These are phyloP conservation scores for Dromius quadrimaculatus DNA, from an alignment of 2,888 invertebrate species.

Conservation along the genomic window DNA sequence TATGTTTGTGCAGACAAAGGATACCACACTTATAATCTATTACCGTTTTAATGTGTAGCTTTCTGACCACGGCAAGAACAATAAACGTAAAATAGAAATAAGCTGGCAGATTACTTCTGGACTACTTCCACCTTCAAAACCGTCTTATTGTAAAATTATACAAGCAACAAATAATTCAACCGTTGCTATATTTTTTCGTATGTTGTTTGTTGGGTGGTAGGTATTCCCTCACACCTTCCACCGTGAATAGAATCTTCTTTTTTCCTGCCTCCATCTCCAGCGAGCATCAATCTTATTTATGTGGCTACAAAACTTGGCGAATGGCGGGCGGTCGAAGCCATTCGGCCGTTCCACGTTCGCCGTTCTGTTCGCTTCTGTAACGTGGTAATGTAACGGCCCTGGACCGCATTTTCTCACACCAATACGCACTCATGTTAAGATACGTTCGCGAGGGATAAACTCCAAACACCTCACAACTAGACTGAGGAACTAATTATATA, in stretches of 20 bases:
- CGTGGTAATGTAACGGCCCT: conserved; percentile 70
- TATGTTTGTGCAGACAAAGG: too few relatives aligned
- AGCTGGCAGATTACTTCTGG: too few relatives aligned
- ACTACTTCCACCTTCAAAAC: too few relatives aligned
- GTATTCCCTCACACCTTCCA: conserved; percentile 24
- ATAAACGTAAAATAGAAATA: too few relatives aligned
- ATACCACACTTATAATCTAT: too few relatives aligned
- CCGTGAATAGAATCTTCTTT: conserved; percentile 55
- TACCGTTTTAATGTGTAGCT: too few relatives aligned
- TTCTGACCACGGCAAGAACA: too few relatives aligned
- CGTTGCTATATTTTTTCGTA: too few relatives aligned
- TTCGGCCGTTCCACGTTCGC: conserved; percentile 53
- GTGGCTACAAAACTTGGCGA: conserved; percentile 66
- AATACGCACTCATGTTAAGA: conserved; percentile 55
- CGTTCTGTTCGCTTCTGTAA: conserved; percentile 38
- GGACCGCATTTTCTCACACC: conserved; percentile 67
- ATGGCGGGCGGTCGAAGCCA: conserved; percentile 61
- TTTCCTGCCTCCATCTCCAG: conserved; percentile 52
- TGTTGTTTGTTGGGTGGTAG: conserved; percentile 8
- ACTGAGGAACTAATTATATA: conserved; percentile 17
- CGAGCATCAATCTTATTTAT: conserved; percentile 67
- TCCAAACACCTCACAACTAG: conserved; percentile 1
- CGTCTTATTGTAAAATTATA: too few relatives aligned
- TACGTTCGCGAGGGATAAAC: too few relatives aligned
- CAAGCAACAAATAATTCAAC: too few relatives aligned